Percentiles rank a stretch among this genome's conserved stretches.
Conservation (phyloP, 1,140 invertebrate genomes). For the Acromyrmex charruanus region DNA sequence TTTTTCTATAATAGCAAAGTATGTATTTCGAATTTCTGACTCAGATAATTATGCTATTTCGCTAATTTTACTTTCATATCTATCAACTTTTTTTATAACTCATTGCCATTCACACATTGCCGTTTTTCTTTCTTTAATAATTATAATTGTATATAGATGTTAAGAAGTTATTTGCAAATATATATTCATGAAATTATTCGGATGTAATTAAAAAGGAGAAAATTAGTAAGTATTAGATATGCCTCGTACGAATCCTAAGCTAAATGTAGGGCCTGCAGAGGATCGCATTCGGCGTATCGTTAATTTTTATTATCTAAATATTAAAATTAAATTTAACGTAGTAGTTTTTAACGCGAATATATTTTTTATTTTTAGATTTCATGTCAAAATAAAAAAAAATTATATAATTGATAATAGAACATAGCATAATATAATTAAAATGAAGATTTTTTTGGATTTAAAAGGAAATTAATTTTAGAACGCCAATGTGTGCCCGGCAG, state of each 20-base stretch:
- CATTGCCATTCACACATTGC: conserved; percentile 38
- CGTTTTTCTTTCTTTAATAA: background rate
- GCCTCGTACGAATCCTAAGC: conserved; percentile 79
- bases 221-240: conserved; percentile 74
- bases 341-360: background rate
- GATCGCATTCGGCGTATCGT: conserved; percentile 81
- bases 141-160: background rate
- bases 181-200: background rate
- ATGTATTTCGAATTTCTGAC: conserved; percentile 58
- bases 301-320: conserved; percentile 1
- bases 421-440: background rate
- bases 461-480: background rate
- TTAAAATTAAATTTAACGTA: background rate
- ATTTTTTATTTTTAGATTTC: background rate
- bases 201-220: background rate
- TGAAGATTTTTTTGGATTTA: background rate
- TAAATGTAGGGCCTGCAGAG: conserved; percentile 83
- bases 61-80: conserved; percentile 63
- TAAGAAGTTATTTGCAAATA: conserved; percentile 16
- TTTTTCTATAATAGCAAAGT: background rate
- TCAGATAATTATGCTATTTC: conserved; percentile 62
- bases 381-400: background rate
- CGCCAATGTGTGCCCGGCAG: conserved; percentile 13
- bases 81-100: conserved; percentile 57
- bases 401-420: background rate